phyloP scores from a whole-genome alignment of 2,888 invertebrate genomes.

The Melanargia galathea region DNA sequence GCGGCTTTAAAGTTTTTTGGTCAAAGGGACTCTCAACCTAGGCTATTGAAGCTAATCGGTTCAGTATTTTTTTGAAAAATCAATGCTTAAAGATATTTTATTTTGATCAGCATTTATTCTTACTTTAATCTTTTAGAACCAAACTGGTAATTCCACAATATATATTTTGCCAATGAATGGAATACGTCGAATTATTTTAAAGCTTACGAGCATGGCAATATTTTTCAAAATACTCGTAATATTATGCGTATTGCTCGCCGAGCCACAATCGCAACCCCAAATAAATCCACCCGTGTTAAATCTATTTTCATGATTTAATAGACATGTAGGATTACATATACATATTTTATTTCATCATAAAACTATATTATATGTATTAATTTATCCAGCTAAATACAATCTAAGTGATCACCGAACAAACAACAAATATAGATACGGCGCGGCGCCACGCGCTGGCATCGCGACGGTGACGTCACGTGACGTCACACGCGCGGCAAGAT shows the following conservation, averaged over 20 bases:
- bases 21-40: not conserved
- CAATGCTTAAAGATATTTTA: not conserved
- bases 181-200: no score
- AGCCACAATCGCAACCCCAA: slow-evolving; percentile 38
- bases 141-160: no score
- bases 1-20: not conserved
- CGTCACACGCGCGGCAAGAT: slow-evolving; percentile 19
- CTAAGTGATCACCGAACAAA: slow-evolving; percentile 78
- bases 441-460: not conserved
- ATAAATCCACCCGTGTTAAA: slow-evolving; percentile 60
- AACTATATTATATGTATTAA: slow-evolving; percentile 80
- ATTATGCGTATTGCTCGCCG: not conserved
- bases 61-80: not conserved
- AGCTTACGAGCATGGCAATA: not conserved
- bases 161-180: no score
- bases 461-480: not conserved
- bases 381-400: slow-evolving; percentile 76
- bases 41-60: not conserved
- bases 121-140: no score
- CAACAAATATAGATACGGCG: slow-evolving; percentile 58
- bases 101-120: no score
- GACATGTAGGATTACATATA: slow-evolving; percentile 83
- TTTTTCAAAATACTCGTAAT: not conserved
- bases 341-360: slow-evolving; percentile 80
- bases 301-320: slow-evolving; percentile 82